These are phyloP conservation scores for Leucoraja ocellata DNA, from an alignment of 2,797 vertebrate genomes.

Conservation along the genomic window DNA sequence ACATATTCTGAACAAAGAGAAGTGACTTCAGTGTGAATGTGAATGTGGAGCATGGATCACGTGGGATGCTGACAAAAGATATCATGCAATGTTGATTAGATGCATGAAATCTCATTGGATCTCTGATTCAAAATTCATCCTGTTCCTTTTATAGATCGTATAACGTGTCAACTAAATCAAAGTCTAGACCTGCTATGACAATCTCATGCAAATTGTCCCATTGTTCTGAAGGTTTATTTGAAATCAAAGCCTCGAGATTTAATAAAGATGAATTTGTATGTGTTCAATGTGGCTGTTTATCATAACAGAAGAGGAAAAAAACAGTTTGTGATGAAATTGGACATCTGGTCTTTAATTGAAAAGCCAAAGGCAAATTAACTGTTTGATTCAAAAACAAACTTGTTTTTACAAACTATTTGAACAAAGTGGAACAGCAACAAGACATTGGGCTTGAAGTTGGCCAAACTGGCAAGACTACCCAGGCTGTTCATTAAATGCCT, in stretches of 20 bases:
- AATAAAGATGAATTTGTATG: background rate
- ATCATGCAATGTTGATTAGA: background rate
- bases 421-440: background rate
- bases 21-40: background rate
- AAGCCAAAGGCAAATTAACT: background rate
- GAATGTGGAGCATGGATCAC: background rate
- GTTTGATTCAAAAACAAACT: background rate
- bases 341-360: background rate
- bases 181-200: background rate
- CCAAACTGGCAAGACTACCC: background rate
- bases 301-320: background rate
- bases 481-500: background rate
- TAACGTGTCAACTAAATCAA: background rate
- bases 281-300: background rate
- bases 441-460: background rate
- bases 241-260: slow-evolving; percentile 10
- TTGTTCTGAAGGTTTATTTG: slow-evolving; percentile 1
- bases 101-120: background rate
- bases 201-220: background rate
- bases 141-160: background rate
- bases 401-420: background rate
- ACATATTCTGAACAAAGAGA: background rate
- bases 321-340: background rate
- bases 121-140: background rate
- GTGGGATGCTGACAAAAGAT: too few relatives aligned